These are phyloP conservation scores for Sternarchorhynchus goeldii DNA, from an alignment of 2,797 vertebrate genomes.

Conservation along the genomic window DNA sequence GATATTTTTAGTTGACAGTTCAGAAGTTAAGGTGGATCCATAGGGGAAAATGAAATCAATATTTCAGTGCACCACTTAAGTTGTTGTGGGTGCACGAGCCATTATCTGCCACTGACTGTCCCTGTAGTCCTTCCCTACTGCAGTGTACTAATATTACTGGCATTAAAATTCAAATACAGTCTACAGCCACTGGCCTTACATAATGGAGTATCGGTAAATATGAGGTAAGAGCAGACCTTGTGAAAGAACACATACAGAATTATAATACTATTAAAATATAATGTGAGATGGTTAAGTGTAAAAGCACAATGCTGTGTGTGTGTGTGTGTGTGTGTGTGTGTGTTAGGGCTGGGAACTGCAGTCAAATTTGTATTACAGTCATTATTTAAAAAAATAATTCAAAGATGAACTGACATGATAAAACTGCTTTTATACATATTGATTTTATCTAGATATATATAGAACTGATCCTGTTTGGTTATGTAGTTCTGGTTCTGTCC, in stretches of 20 bases:
- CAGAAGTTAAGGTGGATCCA: constrained; percentile 69
- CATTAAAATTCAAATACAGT: constrained; percentile 70
- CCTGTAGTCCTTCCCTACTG: constrained; percentile 67
- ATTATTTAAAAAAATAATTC: too few species aligned
- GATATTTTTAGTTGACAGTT: constrained; percentile 61
- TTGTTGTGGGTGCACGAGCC: constrained; percentile 51
- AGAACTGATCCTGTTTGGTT: constrained; percentile 74
- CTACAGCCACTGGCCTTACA: constrained; percentile 56
- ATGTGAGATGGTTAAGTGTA: too few species aligned
- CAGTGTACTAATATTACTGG: constrained; percentile 61
- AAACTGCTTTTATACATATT: too few species aligned
- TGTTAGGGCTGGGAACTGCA: too few species aligned
- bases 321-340: too few species aligned
- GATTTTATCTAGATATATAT: too few species aligned
- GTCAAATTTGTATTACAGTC: too few species aligned
- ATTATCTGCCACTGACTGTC: constrained; percentile 75
- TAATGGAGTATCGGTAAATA: constrained; percentile 22
- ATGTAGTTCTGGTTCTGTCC: constrained; percentile 61
- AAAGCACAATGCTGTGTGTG: too few species aligned
- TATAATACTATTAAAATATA: too few species aligned
- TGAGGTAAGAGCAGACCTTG: neutral
- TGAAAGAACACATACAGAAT: too few species aligned
- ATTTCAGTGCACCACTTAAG: constrained; percentile 65
- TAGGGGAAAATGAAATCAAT: constrained; percentile 70
- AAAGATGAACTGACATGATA: too few species aligned